These are phyloP conservation scores for Augochlorella aurata DNA, from an alignment of 2,888 invertebrate genomes.

Conservation along the genomic window DNA sequence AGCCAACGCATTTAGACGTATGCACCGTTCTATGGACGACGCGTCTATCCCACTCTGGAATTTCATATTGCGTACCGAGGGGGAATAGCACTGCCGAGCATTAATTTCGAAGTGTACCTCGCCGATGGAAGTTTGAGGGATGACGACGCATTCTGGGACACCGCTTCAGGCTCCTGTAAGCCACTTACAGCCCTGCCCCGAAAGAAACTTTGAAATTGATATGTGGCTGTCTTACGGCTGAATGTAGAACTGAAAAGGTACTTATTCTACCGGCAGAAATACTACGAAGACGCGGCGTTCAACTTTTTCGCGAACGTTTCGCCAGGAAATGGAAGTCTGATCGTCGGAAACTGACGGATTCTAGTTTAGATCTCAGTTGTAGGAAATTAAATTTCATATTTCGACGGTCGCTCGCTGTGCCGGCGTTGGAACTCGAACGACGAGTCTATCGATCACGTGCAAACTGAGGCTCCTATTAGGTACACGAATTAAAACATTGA, in stretches of 20 bases:
- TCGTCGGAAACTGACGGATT: constrained; percentile 3
- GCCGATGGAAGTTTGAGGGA: constrained; percentile 48
- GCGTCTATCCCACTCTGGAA: constrained; percentile 74
- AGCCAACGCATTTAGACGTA: constrained; percentile 2
- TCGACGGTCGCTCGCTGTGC: background rate
- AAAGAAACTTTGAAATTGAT: constrained; percentile 20
- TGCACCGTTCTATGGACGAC: constrained; percentile 49
- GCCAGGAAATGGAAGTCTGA: background rate
- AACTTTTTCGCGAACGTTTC: constrained; percentile 9
- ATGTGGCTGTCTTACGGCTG: constrained; percentile 11
- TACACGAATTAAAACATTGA: no score
- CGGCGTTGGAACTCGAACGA: background rate
- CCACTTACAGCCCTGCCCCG: constrained; percentile 1
- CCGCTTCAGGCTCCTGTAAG: background rate
- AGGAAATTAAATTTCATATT: constrained; percentile 11
- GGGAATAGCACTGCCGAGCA: constrained; percentile 30
- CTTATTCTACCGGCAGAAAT: constrained; percentile 2
- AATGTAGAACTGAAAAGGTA: background rate
- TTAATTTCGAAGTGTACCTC: constrained; percentile 53
- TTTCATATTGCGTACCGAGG: constrained; percentile 64
- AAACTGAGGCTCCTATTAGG: background rate
- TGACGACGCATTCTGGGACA: constrained; percentile 30
- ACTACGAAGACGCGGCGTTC: background rate
- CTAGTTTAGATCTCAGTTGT: background rate
- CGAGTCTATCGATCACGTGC: background rate